phyloP scores from a whole-genome alignment of 2,888 invertebrate species.

The Crocallis elinguaria region DNA sequence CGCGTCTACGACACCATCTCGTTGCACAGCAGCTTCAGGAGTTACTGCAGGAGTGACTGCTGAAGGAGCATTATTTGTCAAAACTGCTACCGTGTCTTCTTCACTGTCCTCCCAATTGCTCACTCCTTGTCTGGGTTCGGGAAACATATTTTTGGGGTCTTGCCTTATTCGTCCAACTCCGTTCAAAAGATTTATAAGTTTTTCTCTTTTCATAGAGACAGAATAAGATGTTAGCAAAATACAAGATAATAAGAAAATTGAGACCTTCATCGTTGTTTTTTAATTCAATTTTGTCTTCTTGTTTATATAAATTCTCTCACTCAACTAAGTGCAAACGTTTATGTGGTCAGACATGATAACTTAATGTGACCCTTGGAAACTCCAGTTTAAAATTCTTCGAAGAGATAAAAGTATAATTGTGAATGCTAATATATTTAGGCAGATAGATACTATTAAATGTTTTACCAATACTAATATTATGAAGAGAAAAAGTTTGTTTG shows the following conservation, averaged over 20 bases:
- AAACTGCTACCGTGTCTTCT: conserved; percentile 6
- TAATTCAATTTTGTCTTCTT: conserved; percentile 32
- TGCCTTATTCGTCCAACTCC: conserved; percentile 44
- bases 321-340: conserved; percentile 6
- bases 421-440: too few species aligned
- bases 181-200: conserved; percentile 44
- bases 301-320: conserved; percentile 40
- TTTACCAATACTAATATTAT: too few species aligned
- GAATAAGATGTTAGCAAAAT: conserved; percentile 40
- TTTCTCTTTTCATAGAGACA: conserved; percentile 47
- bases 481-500: too few species aligned
- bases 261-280: conserved; percentile 51
- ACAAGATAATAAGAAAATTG: conserved; percentile 45
- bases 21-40: background rate
- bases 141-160: too few species aligned
- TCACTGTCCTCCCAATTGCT: conserved; percentile 37
- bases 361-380: conserved; percentile 18
- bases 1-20: background rate
- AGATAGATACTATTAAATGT: too few species aligned
- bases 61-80: conserved; percentile 3
- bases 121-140: too few species aligned
- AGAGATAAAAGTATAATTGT: conserved; percentile 49
- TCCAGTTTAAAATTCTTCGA: conserved; percentile 38
- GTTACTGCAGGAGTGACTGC: too few species aligned
- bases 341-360: conserved; percentile 47